Base-by-base conservation (phyloP, 2,113 vertebrate genomes). In the Pitta sordida region DNA sequence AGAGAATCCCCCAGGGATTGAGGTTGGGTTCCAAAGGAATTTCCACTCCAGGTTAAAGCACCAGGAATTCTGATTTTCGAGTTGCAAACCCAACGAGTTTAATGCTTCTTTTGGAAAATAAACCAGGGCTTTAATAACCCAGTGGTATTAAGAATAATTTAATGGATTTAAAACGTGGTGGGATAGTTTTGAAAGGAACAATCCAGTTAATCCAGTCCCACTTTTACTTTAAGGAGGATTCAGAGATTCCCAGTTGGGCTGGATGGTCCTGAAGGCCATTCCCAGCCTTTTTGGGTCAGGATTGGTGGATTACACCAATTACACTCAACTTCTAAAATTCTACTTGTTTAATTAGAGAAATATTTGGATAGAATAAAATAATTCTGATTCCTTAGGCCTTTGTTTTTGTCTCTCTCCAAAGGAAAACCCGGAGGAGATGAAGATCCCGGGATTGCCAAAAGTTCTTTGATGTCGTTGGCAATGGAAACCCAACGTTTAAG, bases 391-490 rank as follows among this genome's bases (percentile, higher is more conserved):
- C n/a, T n/a, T n/a, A n/a, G n/a, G 44, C 32, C 63, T 88, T 83
- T 62, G 2, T 71, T 78, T 70, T 65, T 49, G 15, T 64, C 16
- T 73, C 21, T 69, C 52, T 51, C 30, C 58, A 56, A 56, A 17
- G 64, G 77, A 46, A 68, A 85, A 63, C 39, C 62, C 86, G 46
- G 48, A 90, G 68, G 37, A 73, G 60, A 58, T 48, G 65, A 62
- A 80, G 78, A 32, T 37, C 20, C 62, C 34, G 52, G 37, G 37
- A 59, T 12, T 79, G 79, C 83, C 87, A 86, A 5, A 79, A 73
- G 48, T 43, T 68, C 43, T 55, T 53, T 51, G 46, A 7, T 84
- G 62, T 58, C 51, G 19, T 69, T 96, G 95, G 91, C 95, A 83
- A 1, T 34, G 76, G 19, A 49, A 30, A 26, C 4, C 20, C 63